Base-by-base conservation (phyloP, 2,888 invertebrate species). In the Sabellastarte sp. region DNA sequence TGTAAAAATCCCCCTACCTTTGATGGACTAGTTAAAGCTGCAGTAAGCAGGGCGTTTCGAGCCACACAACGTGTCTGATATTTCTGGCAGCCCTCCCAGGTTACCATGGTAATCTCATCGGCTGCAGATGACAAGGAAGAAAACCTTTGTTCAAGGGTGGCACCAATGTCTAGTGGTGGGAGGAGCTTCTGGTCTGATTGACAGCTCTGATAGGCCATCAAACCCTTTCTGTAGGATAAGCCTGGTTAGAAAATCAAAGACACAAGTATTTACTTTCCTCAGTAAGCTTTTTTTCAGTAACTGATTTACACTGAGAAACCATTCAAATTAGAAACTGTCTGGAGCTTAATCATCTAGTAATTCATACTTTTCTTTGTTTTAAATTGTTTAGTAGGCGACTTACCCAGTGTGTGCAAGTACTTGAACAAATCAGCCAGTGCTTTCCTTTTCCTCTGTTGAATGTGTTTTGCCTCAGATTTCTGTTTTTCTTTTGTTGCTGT, bases 381-480 rank as follows among this genome's bases (percentile, higher is more conserved):
- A n/a, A n/a, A n/a, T n/a, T n/a, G n/a, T n/a, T n/a, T n/a, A n/a
- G n/a, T n/a, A n/a, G n/a, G n/a, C n/a, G n/a, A 61, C 66, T 32
- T 29, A 68, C 69, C 69, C 55, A 70, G 63, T 26, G 29, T 33
- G 26, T 61, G 82, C 0, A 98, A 84, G 30, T 88, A 87, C 80
- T 92, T 93, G 82, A 95, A 96, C 55, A 96, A 86, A 83, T 95
- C 93, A 0, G 92, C 88, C 0, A 97, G 84, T 0, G 91, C 90
- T 84, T 92, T 90, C 32, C 92, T 89, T 81, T 95, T 95, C 76
- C 92, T 91, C 76, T 92, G 91, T 2, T 93, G 86, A 59, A 93
- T 90, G 79, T 89, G 77, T 66, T 83, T 83, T 0, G 84, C 81
- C 64, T 92, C 88, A 67, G 89, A 90, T 80, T 93, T 93, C 66